Conservation (phyloP, 2,888 invertebrate species). For the Priocnemis perturbator region DNA sequence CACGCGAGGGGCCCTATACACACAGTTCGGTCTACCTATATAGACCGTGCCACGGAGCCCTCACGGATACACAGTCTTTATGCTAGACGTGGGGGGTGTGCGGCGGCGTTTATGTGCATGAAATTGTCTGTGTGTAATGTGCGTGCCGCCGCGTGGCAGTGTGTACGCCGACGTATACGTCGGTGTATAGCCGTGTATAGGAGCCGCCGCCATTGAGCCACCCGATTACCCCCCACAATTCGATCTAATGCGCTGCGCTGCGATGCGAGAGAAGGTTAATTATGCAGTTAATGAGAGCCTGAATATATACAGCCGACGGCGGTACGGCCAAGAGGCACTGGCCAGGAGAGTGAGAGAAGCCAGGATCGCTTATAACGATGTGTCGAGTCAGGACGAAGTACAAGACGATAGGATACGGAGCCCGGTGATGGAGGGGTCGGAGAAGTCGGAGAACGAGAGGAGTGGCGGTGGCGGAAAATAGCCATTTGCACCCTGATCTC, state of each 20-base stretch:
- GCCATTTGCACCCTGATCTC: slow-evolving; percentile 30
- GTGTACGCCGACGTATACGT: slow-evolving; percentile 12
- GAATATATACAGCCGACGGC: slow-evolving; percentile 48
- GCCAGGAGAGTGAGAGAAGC: slow-evolving; percentile 33
- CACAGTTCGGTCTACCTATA: background rate
- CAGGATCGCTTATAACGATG: slow-evolving; percentile 5
- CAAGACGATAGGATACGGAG: slow-evolving; percentile 4
- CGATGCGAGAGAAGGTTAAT: slow-evolving; percentile 71
- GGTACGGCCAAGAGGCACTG: slow-evolving; percentile 34
- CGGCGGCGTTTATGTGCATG: slow-evolving; percentile 7
- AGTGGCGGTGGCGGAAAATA: slow-evolving; percentile 26
- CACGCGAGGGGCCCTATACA: slow-evolving; percentile 18
- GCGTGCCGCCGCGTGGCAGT: slow-evolving; percentile 19
- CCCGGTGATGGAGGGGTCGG: background rate
- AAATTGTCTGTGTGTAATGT: slow-evolving; percentile 10
- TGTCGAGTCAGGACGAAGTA: slow-evolving; percentile 13
- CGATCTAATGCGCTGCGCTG: slow-evolving; percentile 69
- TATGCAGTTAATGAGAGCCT: slow-evolving; percentile 71
- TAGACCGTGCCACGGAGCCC: no score
- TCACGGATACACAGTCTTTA: slow-evolving; percentile 25
- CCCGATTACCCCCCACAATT: slow-evolving; percentile 72
- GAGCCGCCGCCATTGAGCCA: slow-evolving; percentile 64
- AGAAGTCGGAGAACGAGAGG: background rate
- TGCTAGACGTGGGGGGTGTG: slow-evolving; percentile 19
- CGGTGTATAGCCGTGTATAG: slow-evolving; percentile 36